Evolutionary conservation across 2,113 vertebrate genomes (phyloP).

Genomic region (Azemiops feae): DNA sequence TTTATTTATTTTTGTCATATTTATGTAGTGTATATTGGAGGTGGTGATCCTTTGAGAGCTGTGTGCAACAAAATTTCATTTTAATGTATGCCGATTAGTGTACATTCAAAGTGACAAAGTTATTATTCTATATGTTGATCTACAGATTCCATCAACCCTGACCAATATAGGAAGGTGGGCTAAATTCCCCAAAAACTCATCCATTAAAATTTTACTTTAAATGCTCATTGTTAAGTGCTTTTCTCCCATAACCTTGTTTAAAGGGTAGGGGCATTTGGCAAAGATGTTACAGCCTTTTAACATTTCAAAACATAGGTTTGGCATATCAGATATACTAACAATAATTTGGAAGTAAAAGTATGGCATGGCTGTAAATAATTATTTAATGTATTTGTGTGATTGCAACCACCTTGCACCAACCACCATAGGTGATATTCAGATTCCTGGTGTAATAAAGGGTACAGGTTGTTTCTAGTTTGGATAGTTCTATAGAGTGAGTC

Average conservation of each 20-base stretch:
- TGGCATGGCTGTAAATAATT: background rate
- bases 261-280: background rate
- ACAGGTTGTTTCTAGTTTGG: slow-evolving; percentile 11
- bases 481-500: background rate
- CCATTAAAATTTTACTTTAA: background rate
- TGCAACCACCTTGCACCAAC: slow-evolving; percentile 7
- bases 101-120: no score
- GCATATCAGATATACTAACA: background rate
- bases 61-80: no score
- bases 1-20: no score
- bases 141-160: background rate
- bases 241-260: background rate
- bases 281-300: background rate
- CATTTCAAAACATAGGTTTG: background rate
- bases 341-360: background rate
- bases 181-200: background rate
- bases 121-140: background rate
- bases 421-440: background rate
- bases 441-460: background rate
- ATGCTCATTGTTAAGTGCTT: background rate
- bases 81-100: no score
- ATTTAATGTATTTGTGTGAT: background rate
- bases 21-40: no score
- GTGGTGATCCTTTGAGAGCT: no score
- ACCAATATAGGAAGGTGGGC: background rate